phyloP scores from a whole-genome alignment of 2,797 vertebrate species.

The Lepilemur ruficaudatus region DNA sequence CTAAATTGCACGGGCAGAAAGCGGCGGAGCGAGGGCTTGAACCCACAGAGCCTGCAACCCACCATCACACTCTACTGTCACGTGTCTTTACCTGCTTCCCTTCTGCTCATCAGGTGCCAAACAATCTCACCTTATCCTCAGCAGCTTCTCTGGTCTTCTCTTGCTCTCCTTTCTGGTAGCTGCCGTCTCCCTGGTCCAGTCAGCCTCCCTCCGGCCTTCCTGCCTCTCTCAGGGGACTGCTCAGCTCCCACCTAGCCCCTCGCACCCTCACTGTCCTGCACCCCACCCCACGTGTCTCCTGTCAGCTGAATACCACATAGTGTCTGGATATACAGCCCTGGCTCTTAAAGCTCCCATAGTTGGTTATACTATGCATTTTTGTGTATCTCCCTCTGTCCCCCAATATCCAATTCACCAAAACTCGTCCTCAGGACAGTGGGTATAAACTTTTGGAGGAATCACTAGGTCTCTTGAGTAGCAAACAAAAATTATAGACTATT shows the following conservation, averaged over 20 bases:
- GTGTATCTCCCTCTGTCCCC: neutral
- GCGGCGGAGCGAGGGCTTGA: neutral
- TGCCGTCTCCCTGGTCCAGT: neutral
- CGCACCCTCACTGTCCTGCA: neutral
- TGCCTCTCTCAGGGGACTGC: neutral
- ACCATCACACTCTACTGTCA: fast-evolving
- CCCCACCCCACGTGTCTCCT: neutral
- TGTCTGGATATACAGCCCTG: neutral
- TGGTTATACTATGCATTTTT: neutral
- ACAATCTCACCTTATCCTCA: neutral
- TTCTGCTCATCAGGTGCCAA: neutral
- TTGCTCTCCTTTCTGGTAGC: neutral
- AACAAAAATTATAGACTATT: neutral
- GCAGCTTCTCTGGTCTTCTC: neutral
- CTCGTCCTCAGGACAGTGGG: neutral
- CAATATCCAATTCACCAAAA: neutral
- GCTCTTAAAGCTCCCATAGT: fast-evolving
- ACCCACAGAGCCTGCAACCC: neutral
- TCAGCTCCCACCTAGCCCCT: neutral
- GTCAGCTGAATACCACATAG: neutral
- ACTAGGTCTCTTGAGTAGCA: neutral
- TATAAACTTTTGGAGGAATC: neutral
- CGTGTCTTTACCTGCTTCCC: neutral
- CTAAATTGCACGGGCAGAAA: neutral
- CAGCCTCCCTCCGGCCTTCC: neutral